These are phyloP conservation scores for Steatornis caripensis DNA, from an alignment of 2,113 vertebrate species.

Conservation along the genomic window DNA sequence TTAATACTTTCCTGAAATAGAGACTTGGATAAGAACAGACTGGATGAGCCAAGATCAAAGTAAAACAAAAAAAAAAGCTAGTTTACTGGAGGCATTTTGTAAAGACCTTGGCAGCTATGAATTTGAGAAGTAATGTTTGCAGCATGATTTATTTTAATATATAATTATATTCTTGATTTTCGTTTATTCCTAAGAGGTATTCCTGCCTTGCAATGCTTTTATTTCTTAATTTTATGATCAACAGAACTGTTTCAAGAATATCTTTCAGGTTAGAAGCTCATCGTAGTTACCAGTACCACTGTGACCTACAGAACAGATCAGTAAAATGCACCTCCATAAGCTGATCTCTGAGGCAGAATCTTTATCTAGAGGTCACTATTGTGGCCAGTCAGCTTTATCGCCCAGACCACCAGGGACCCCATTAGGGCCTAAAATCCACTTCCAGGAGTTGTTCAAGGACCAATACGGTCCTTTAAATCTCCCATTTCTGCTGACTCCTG, in stretches of 20 bases:
- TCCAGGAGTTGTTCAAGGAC: neutral
- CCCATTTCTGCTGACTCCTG: neutral
- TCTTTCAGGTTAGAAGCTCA: neutral
- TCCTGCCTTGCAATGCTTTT: neutral
- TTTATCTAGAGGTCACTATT: neutral
- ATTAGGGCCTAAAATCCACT: neutral
- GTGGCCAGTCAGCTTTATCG: neutral
- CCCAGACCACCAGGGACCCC: neutral
- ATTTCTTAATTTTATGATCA: neutral
- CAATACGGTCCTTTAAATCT: neutral
- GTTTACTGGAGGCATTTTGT: neutral
- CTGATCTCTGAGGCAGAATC: neutral
- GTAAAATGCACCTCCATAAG: neutral
- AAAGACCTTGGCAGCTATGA: neutral
- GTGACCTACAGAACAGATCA: neutral
- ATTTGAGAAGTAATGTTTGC: neutral
- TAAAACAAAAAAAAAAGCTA: neutral
- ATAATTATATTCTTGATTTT: neutral
- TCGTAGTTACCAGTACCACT: neutral
- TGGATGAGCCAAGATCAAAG: neutral
- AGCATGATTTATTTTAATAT: neutral
- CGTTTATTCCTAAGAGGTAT: neutral
- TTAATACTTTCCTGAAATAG: neutral
- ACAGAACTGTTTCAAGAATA: neutral
- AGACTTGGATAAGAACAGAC: neutral